Conservation (phyloP, 2,113 vertebrate genomes). For the Indri indri region DNA sequence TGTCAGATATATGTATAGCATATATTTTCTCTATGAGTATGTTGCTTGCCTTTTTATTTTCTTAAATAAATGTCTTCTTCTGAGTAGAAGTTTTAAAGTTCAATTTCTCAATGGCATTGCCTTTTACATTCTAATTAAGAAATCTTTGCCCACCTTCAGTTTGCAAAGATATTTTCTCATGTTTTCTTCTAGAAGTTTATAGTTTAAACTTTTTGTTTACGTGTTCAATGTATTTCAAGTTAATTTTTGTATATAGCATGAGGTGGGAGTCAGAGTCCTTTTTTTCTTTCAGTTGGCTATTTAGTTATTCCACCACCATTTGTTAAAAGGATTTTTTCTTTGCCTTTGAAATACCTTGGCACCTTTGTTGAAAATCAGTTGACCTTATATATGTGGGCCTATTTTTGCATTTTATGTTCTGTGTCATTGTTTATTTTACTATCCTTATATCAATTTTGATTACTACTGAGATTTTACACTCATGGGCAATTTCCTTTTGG, state of each 20-base stretch:
- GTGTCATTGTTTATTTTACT: background rate
- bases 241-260: background rate
- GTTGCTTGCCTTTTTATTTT: background rate
- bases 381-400: background rate
- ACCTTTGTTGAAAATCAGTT: background rate
- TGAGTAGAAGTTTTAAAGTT: background rate
- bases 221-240: background rate
- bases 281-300: background rate
- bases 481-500: background rate
- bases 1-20: background rate
- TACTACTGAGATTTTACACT: background rate
- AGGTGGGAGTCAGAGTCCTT: background rate
- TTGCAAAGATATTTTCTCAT: slow-evolving; percentile 18
- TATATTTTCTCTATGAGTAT: background rate
- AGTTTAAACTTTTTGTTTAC: slow-evolving; percentile 2
- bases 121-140: background rate
- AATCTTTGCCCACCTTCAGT: background rate
- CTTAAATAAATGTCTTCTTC: background rate
- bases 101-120: background rate
- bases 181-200: background rate
- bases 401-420: background rate
- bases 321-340: background rate
- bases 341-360: background rate
- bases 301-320: background rate
- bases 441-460: background rate